phyloP scores from a whole-genome alignment of 2,113 vertebrate species.

The Nothocercus nigrocapillus region DNA sequence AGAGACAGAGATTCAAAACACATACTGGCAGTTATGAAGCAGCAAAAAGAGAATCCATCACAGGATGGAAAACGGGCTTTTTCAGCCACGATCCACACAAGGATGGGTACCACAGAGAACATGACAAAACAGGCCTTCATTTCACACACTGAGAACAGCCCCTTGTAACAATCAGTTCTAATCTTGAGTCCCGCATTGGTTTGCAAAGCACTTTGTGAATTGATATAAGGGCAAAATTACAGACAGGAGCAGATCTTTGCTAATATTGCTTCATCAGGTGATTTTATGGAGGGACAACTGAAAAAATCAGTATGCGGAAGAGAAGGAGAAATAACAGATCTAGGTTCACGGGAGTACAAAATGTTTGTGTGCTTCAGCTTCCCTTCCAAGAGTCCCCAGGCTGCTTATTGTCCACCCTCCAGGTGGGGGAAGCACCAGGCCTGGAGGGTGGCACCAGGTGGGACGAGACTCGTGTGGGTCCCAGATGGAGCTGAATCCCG shows the following conservation, averaged over 20 bases:
- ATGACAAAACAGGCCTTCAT: fast-evolving
- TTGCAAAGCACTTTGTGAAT: background rate
- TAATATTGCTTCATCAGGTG: background rate
- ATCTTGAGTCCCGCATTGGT: background rate
- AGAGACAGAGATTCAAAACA: background rate
- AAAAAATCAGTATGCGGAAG: background rate
- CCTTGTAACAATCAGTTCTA: background rate
- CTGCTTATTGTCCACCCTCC: background rate
- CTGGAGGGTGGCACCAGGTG: background rate
- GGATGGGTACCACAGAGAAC: background rate
- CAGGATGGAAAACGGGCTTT: background rate
- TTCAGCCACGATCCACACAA: background rate
- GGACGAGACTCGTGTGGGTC: background rate
- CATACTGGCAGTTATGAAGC: fast-evolving
- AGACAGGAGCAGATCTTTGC: background rate
- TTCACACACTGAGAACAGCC: fast-evolving
- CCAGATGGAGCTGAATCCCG: fast-evolving
- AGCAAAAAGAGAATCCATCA: background rate
- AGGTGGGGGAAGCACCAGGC: background rate
- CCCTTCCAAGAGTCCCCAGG: background rate
- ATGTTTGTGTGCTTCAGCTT: background rate
- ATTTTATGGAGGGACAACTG: background rate
- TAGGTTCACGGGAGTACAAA: background rate
- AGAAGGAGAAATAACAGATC: background rate
- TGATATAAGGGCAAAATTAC: background rate